Evolutionary conservation across 92 coral and sea anemone genomes (phyloP).

Genomic region (Parazoanthus atlanticus): DNA sequence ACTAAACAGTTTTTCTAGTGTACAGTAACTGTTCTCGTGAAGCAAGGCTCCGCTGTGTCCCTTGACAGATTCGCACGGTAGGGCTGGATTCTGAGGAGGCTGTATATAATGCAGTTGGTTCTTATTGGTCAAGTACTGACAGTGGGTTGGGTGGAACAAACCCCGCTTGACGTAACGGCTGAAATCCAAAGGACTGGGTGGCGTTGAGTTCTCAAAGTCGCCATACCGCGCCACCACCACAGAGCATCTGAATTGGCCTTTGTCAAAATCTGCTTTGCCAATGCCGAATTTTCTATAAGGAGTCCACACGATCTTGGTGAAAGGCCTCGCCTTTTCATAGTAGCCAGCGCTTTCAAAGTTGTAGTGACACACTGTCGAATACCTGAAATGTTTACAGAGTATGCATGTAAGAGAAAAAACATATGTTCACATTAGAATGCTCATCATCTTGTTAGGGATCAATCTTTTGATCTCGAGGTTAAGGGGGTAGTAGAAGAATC

Average conservation of each 20-base stretch:
- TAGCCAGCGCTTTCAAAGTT: conserved; percentile 57
- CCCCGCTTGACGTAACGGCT: conserved; percentile 40
- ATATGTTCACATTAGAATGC: not conserved
- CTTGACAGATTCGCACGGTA: conserved; percentile 19
- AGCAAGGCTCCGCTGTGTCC: conserved; percentile 31
- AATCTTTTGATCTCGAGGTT: not conserved
- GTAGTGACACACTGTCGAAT: conserved; percentile 84
- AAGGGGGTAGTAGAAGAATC: not conserved
- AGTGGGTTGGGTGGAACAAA: conserved; percentile 29
- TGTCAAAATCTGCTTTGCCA: conserved; percentile 75
- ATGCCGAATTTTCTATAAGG: conserved; percentile 82
- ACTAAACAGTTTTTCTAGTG: conserved; percentile 67
- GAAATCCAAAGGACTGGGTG: conserved; percentile 13
- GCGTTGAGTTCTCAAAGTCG: not conserved
- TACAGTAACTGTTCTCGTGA: conserved; percentile 47
- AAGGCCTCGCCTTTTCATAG: conserved; percentile 50
- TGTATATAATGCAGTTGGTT: conserved; percentile 18
- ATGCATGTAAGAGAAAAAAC: not conserved
- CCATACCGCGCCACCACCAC: conserved; percentile 90
- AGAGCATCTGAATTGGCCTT: conserved; percentile 66
- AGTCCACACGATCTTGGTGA: conserved; percentile 82
- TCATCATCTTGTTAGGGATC: too few species aligned
- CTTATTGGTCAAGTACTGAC: conserved; percentile 29
- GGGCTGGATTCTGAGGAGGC: conserved; percentile 9
- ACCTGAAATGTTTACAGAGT: conserved; percentile 54